Evolutionary conservation across 2,797 vertebrate genomes (phyloP).

Genomic region (Aratinga solstitialis): DNA sequence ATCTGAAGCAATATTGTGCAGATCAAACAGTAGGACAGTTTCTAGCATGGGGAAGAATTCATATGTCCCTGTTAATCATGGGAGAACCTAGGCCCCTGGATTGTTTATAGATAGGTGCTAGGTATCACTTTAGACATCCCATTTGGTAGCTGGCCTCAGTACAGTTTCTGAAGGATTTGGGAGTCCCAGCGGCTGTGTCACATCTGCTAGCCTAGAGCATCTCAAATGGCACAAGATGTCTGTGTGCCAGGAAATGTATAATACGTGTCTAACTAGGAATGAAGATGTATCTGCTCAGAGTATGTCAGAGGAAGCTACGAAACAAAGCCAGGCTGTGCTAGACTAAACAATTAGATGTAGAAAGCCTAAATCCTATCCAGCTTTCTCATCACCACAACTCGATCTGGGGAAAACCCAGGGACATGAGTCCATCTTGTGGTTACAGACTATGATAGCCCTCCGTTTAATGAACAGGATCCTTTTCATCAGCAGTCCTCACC

Average conservation of each 20-base stretch:
- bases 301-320: background rate
- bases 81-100: background rate
- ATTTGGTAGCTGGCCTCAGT: background rate
- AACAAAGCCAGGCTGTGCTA: background rate
- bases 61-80: background rate
- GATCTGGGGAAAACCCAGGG: background rate
- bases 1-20: background rate
- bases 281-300: background rate
- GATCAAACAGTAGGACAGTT: background rate
- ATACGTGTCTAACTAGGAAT: background rate
- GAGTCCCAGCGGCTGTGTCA: background rate
- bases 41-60: background rate
- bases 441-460: background rate
- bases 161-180: background rate
- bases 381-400: background rate
- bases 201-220: background rate
- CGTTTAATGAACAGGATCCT: background rate
- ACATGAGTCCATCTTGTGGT: background rate
- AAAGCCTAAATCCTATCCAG: background rate
- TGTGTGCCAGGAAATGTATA: background rate
- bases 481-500: background rate
- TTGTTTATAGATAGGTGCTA: background rate
- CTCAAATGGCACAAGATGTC: background rate
- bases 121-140: background rate
- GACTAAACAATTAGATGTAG: background rate